These are phyloP conservation scores for Chlamydotis undulata DNA, from an alignment of 2,113 vertebrate species.

Conservation along the genomic window DNA sequence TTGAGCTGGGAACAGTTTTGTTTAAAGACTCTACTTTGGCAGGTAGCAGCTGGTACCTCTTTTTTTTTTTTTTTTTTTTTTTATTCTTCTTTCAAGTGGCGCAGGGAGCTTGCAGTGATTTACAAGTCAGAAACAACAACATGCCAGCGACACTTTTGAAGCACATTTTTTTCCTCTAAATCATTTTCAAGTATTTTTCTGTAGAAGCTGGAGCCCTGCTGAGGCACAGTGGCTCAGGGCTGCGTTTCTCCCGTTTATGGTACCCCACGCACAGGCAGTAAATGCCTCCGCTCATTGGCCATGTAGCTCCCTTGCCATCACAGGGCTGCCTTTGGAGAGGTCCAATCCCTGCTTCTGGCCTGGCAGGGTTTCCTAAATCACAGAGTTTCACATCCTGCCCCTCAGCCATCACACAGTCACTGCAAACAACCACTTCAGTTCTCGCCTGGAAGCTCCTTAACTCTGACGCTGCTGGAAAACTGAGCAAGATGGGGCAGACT, in stretches of 20 bases:
- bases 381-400: conserved; percentile 4
- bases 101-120: not conserved
- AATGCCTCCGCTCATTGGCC: not conserved
- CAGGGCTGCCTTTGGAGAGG: not conserved
- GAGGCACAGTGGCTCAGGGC: not conserved
- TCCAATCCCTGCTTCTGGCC: conserved; percentile 5
- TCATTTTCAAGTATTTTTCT: conserved; percentile 22
- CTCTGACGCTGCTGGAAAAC: not conserved
- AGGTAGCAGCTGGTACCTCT: not conserved
- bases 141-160: conserved; percentile 1
- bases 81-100: not conserved
- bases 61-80: no score
- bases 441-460: conserved; percentile 20
- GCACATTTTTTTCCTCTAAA: not conserved
- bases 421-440: not conserved
- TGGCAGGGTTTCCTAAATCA: conserved; percentile 10
- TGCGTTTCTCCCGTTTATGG: conserved; percentile 32
- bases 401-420: not conserved
- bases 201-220: conserved; percentile 29
- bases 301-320: not conserved
- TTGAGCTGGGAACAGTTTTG: not conserved
- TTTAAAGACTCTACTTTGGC: not conserved
- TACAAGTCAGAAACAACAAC: not conserved
- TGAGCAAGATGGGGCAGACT: not conserved
- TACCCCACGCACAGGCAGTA: not conserved